phyloP scores from a whole-genome alignment of 2,797 vertebrate genomes.

The Garrulus glandarius region DNA sequence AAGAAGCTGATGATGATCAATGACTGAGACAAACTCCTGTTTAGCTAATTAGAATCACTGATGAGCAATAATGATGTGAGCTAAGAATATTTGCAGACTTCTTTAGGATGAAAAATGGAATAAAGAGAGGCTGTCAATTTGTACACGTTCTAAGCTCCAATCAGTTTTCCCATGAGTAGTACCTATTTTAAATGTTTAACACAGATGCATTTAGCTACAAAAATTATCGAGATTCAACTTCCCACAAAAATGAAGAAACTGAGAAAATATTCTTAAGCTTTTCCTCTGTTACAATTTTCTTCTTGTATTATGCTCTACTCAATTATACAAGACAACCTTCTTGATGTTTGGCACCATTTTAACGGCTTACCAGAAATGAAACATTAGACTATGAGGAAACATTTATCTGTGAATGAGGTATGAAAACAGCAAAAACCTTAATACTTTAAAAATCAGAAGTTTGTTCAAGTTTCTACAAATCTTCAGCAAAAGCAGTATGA shows the following conservation, averaged over 20 bases:
- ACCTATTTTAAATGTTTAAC: constrained; percentile 75
- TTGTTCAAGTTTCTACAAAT: constrained; percentile 1
- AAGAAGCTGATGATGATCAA: constrained; percentile 84
- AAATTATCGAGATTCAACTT: constrained; percentile 65
- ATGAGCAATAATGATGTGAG: constrained; percentile 84
- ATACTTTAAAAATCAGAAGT: not conserved
- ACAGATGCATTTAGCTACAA: constrained; percentile 67
- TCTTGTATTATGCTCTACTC: constrained; percentile 38
- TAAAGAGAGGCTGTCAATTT: constrained; percentile 80
- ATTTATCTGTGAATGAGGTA: constrained; percentile 59
- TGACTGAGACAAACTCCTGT: constrained; percentile 82
- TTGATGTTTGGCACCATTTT: constrained; percentile 71
- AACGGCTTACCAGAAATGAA: constrained; percentile 74
- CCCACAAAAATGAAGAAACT: constrained; percentile 58
- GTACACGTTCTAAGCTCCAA: constrained; percentile 76
- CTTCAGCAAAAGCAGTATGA: not conserved
- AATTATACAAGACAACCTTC: constrained; percentile 56
- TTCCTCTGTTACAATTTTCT: constrained; percentile 29
- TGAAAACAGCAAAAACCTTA: constrained; percentile 23
- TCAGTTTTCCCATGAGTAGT: constrained; percentile 74
- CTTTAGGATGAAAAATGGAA: constrained; percentile 85
- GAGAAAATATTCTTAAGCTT: constrained; percentile 70
- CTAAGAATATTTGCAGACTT: constrained; percentile 82
- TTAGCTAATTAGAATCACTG: constrained; percentile 85
- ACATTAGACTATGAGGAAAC: constrained; percentile 65